Percentiles rank a stretch among this genome's conserved stretches.
These are phyloP conservation scores for Clarias pachynema DNA, from an alignment of 2,797 vertebrate genomes.

Conservation along the genomic window DNA sequence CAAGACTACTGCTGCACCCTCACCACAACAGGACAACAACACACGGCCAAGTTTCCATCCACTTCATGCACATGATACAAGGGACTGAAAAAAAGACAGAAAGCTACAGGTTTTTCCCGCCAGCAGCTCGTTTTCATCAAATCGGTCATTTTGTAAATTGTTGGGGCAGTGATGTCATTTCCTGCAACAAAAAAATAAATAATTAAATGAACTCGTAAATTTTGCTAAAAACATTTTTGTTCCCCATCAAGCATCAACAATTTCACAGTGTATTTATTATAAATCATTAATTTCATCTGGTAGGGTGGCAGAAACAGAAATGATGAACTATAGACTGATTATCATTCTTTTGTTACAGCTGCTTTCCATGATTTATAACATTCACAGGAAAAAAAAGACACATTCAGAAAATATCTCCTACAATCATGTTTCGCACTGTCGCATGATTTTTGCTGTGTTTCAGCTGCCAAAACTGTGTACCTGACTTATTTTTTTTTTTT, in stretches of 20 bases:
- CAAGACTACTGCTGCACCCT: background rate
- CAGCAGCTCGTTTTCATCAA: background rate
- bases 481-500: too few species aligned
- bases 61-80: background rate
- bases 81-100: background rate
- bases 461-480: too few species aligned
- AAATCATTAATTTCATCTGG: background rate
- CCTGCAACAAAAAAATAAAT: background rate
- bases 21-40: constrained; percentile 4
- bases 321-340: background rate
- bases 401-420: background rate
- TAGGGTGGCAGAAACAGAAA: background rate
- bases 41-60: constrained; percentile 7
- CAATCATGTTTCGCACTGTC: too few species aligned
- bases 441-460: too few species aligned
- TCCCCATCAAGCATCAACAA: background rate
- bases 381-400: background rate
- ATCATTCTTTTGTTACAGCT: background rate
- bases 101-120: background rate
- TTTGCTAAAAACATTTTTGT: background rate
- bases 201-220: too few species aligned
- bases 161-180: constrained; percentile 1
- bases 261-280: background rate
- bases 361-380: background rate
- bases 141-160: background rate